Evolutionary conservation across 2,797 vertebrate species (phyloP).

Genomic region (Platalea minor): DNA sequence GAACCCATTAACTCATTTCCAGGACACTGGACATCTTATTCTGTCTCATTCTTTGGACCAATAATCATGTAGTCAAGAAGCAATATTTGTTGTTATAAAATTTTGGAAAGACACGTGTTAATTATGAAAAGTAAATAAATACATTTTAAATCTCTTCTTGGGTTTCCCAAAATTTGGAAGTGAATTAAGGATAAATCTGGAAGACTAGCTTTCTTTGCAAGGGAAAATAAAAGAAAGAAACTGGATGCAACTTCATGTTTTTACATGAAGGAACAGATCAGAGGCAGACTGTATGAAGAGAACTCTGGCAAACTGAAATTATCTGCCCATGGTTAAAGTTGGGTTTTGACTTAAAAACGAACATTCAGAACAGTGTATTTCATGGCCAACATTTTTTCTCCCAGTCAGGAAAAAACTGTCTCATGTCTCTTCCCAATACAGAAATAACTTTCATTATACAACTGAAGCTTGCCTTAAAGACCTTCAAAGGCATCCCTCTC

Average conservation of each 20-base stretch:
- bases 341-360: not conserved
- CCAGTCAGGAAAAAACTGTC: not conserved
- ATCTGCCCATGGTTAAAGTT: not conserved
- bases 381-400: not conserved
- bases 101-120: not conserved
- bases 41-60: not conserved
- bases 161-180: not conserved
- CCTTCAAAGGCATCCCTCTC: not conserved
- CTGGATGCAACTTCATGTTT: not conserved
- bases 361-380: not conserved
- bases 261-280: not conserved
- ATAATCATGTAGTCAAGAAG: not conserved
- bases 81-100: not conserved
- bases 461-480: not conserved
- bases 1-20: fast-evolving
- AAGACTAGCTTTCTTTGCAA: not conserved
- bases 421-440: not conserved
- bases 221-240: not conserved
- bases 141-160: not conserved
- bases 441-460: not conserved
- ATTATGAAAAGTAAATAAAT: not conserved
- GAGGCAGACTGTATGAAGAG: not conserved
- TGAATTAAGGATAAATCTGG: not conserved
- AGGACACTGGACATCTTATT: not conserved
- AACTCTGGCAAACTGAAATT: not conserved